Base-by-base conservation (phyloP, 2,888 invertebrate genomes). In the Clunio marinus region DNA sequence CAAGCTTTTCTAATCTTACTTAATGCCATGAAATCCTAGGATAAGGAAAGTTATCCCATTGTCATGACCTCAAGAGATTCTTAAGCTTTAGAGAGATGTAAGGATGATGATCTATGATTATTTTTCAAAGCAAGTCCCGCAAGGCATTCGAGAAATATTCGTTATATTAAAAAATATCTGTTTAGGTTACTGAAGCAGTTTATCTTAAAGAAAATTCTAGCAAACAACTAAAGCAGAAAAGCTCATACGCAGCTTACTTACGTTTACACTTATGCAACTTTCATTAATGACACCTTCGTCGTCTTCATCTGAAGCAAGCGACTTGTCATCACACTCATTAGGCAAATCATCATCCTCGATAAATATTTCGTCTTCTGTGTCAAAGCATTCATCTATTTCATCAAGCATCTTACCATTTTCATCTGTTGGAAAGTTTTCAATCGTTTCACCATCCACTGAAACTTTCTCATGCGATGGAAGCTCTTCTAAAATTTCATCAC, bases 221-320 rank as follows among this genome's bases (percentile, higher is more conserved):
- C 15, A 41, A 51, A 20, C 17, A 51, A 51, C 22, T 17, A 15
- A 41, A 2, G 22, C n/a, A 51, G 51, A 8, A 20, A 51, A 51
- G n/a, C n/a, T n/a, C n/a, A n/a, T n/a, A n/a, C n/a, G n/a, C n/a
- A n/a, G n/a, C n/a, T 24, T 63, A 66, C 66, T 66, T 32, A 66
- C 66, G 17, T 66, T 51, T 10, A 66, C 37, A 22, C 66, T 65
- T n/a, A 46, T 46, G 65, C 65, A 65, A 65, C 51, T 66, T 55
- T 66, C 66, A 20, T 55, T 66, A 3, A 55, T 22, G 1, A 66
- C 55, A 8, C 66, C 55, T 8, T 35, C 37, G 41, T 55, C 25
- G 17, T 51, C 51, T 13, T 58, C 58, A 17, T 51, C 51, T 15
- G 45, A 63, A 1, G 45, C 27, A 2, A 7, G 24, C 13, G 57